A percentile compares a stretch with the other conserved stretches of the same genome.
Conservation (phyloP, 2,113 vertebrate species). For the Holacanthus passer region DNA sequence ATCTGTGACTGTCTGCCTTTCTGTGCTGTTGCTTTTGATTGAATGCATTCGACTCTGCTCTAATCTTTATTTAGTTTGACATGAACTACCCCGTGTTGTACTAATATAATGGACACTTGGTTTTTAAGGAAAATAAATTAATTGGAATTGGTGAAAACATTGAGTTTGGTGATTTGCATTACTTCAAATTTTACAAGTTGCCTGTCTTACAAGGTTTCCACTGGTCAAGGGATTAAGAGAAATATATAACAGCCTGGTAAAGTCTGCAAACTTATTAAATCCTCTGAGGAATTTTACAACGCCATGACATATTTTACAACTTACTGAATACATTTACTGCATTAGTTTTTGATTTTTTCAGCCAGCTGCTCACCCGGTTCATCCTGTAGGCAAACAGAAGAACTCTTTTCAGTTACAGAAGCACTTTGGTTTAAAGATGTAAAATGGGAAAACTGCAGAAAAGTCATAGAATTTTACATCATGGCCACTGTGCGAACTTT, state of each 20-base stretch:
- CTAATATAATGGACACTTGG: slow-evolving; percentile 51
- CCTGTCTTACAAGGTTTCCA: not conserved
- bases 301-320: slow-evolving; percentile 12
- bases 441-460: not conserved
- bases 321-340: slow-evolving; percentile 27
- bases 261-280: slow-evolving; percentile 3
- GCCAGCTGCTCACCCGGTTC: not conserved
- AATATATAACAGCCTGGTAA: not conserved
- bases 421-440: slow-evolving; percentile 12
- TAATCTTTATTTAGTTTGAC: slow-evolving; percentile 58
- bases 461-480: slow-evolving; percentile 16
- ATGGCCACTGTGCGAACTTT: not conserved
- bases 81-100: slow-evolving; percentile 46
- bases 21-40: slow-evolving; percentile 61
- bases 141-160: slow-evolving; percentile 49
- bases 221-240: not conserved
- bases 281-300: slow-evolving; percentile 17
- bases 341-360: not conserved
- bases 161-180: slow-evolving; percentile 13
- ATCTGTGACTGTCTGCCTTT: slow-evolving; percentile 51
- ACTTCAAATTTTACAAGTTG: not conserved
- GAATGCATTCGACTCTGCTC: slow-evolving; percentile 36
- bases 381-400: slow-evolving; percentile 1
- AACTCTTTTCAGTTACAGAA: not conserved
- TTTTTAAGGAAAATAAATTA: slow-evolving; percentile 77